These are phyloP conservation scores for Dicerorhinus sumatrensis DNA, from an alignment of 2,113 vertebrate species.

Conservation along the genomic window DNA sequence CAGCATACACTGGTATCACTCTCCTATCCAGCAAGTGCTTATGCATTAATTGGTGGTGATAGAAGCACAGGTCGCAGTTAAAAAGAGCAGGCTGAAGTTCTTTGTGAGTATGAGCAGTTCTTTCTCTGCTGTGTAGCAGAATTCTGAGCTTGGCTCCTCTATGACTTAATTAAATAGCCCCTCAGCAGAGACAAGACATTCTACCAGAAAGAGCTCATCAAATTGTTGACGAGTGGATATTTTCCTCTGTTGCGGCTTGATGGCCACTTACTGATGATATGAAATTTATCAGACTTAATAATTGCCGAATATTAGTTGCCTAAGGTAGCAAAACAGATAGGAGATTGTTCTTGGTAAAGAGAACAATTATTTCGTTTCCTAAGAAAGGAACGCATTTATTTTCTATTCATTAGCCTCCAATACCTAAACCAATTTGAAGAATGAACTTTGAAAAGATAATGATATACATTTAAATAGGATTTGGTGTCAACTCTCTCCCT, in stretches of 20 bases:
- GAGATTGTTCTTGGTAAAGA: background rate
- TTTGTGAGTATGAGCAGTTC: background rate
- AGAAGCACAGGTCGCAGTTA: background rate
- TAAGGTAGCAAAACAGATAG: background rate
- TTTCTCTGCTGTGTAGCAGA: background rate
- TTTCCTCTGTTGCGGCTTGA: background rate
- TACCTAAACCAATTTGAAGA: background rate
- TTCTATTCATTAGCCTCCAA: background rate
- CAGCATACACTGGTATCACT: background rate
- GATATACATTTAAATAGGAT: background rate
- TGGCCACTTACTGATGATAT: background rate
- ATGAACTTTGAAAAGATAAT: background rate
- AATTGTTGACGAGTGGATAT: background rate
- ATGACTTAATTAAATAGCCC: background rate
- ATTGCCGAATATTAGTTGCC: background rate
- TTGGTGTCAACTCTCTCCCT: background rate
- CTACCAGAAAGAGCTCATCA: background rate
- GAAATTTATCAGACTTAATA: background rate
- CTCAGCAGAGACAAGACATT: background rate
- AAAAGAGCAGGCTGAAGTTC: background rate
- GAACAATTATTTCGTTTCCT: background rate
- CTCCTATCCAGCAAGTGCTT: background rate
- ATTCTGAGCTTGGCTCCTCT: background rate
- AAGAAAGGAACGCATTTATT: background rate
- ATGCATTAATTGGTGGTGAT: background rate